Conservation (phyloP, 30 jellyfish, hydroid and myxozoan genomes). For the Clytia hemisphaerica region DNA sequence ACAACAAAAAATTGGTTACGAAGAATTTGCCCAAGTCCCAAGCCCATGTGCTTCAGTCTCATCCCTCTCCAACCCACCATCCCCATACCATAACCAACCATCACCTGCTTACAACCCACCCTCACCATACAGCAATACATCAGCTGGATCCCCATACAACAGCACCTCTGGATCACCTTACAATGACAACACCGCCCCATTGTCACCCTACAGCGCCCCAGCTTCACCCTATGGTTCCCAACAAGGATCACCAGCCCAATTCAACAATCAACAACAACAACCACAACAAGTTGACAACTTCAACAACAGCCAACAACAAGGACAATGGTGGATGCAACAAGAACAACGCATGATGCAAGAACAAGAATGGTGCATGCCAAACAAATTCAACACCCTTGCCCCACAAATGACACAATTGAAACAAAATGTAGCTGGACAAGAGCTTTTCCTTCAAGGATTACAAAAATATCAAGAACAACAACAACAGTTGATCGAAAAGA, state of each 20-base stretch:
- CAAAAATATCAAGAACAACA: slow-evolving; percentile 79
- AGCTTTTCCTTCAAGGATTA: slow-evolving; percentile 52
- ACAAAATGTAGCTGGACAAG: slow-evolving; percentile 50
- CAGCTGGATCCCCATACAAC: slow-evolving; percentile 83
- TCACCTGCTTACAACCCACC: slow-evolving; percentile 47
- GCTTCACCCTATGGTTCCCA: slow-evolving; percentile 18
- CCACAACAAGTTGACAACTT: too few species aligned
- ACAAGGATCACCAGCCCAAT: slow-evolving; percentile 9
- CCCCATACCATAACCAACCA: slow-evolving; percentile 46
- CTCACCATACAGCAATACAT: slow-evolving; percentile 33
- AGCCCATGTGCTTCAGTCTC: slow-evolving; percentile 20
- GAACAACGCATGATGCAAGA: slow-evolving; percentile 61
- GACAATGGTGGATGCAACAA: slow-evolving; percentile 34
- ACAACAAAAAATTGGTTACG: too few species aligned
- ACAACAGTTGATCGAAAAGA: slow-evolving; percentile 81
- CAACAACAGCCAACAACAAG: slow-evolving; percentile 13
- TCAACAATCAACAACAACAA: too few species aligned
- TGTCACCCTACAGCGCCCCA: slow-evolving; percentile 22
- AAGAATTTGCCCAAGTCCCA: slow-evolving; percentile 18
- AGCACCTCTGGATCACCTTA: slow-evolving; percentile 49
- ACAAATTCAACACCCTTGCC: too few species aligned
- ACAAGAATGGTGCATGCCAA: slow-evolving; percentile 62
- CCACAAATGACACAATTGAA: slow-evolving; percentile 23
- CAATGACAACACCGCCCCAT: slow-evolving; percentile 9
- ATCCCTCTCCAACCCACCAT: slow-evolving; percentile 52